These are phyloP conservation scores for Colossoma macropomum DNA, from an alignment of 2,113 vertebrate species.

Conservation along the genomic window DNA sequence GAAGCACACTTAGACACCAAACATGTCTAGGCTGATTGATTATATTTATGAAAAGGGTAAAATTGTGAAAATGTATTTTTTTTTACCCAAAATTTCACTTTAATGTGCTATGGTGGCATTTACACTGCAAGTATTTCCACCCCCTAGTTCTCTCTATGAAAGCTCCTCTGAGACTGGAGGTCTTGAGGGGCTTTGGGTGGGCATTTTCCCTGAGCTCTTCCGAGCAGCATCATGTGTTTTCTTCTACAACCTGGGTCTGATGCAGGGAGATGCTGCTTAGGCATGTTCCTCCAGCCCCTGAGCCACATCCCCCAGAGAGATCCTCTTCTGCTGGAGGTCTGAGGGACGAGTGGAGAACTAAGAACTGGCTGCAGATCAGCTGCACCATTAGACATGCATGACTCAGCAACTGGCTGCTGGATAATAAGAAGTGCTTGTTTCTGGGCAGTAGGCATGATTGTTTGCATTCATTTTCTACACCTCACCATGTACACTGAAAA, in stretches of 20 bases:
- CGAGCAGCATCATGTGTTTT: neutral
- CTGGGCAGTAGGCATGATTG: slow-evolving; percentile 27
- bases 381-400: slow-evolving; percentile 50
- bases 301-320: slow-evolving; percentile 5
- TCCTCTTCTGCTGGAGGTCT: slow-evolving; percentile 2
- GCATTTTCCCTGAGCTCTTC: neutral
- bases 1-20: too few species aligned
- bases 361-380: slow-evolving; percentile 28
- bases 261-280: slow-evolving; percentile 30
- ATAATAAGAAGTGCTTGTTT: slow-evolving; percentile 31
- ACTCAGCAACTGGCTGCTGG: slow-evolving; percentile 41
- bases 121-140: neutral
- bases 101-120: neutral
- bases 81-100: neutral
- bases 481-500: neutral
- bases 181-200: neutral
- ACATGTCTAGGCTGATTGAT: too few species aligned
- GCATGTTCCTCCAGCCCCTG: slow-evolving; percentile 23
- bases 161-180: neutral
- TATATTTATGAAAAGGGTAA: too few species aligned
- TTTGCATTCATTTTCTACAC: slow-evolving; percentile 1
- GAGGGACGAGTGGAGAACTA: slow-evolving; percentile 1
- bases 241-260: slow-evolving; percentile 5
- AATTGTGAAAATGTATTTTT: too few species aligned
- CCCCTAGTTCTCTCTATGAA: neutral